phyloP scores from a whole-genome alignment of 92 coral and sea anemone species.

The Micromussa lordhowensis region DNA sequence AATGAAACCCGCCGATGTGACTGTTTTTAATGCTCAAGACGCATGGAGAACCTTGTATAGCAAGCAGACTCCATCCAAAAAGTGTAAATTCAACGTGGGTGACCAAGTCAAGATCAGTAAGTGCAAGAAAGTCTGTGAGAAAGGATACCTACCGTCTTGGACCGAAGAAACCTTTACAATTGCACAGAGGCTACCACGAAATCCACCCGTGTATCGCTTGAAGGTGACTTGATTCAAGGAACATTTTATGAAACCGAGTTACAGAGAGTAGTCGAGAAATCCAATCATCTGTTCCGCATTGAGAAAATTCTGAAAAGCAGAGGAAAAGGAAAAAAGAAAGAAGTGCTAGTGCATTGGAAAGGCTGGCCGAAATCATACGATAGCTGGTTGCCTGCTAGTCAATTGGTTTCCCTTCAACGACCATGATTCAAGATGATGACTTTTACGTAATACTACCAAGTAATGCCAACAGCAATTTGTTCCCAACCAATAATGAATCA shows the following conservation, averaged over 20 bases:
- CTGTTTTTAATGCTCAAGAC: slow-evolving; percentile 10
- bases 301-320: slow-evolving; percentile 26
- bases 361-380: slow-evolving; percentile 55
- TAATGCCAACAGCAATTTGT: slow-evolving; percentile 17
- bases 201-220: slow-evolving; percentile 49
- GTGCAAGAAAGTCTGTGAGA: slow-evolving; percentile 29
- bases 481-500: slow-evolving; percentile 33
- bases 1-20: slow-evolving; percentile 42
- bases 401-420: slow-evolving; percentile 3
- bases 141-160: slow-evolving; percentile 55
- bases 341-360: slow-evolving; percentile 31
- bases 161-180: slow-evolving; percentile 55
- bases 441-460: slow-evolving; percentile 9
- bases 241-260: slow-evolving; percentile 57
- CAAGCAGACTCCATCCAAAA: background rate
- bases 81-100: slow-evolving; percentile 33
- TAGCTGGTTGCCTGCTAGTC: slow-evolving; percentile 17
- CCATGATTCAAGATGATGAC: slow-evolving; percentile 21
- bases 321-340: slow-evolving; percentile 6
- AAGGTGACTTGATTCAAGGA: slow-evolving; percentile 48
- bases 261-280: slow-evolving; percentile 20
- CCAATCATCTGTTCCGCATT: slow-evolving; percentile 45
- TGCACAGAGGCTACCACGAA: slow-evolving; percentile 24
- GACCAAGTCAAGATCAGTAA: slow-evolving; percentile 44
- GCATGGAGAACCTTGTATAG: too few species aligned